These are phyloP conservation scores for Linyphia triangularis DNA, from an alignment of 2,888 invertebrate species.

Conservation along the genomic window DNA sequence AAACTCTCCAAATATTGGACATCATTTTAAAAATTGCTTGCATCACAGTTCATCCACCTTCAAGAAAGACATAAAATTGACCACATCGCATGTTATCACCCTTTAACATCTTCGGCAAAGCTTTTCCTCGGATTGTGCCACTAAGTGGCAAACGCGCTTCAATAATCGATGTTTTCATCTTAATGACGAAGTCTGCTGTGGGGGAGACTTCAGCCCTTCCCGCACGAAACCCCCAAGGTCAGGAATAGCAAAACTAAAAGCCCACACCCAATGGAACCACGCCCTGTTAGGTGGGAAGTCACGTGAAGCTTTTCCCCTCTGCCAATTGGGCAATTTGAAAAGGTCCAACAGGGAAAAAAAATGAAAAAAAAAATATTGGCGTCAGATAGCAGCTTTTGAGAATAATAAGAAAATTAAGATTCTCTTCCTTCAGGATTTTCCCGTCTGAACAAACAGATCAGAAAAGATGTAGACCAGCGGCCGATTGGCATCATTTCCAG, in stretches of 20 bases:
- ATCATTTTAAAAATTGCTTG: background rate
- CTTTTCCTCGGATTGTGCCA: background rate
- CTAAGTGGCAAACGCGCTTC: background rate
- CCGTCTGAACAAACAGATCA: background rate
- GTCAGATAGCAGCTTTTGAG: constrained; percentile 45
- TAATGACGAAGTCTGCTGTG: constrained; percentile 5
- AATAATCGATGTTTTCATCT: constrained; percentile 36
- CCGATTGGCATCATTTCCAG: too few relatives aligned
- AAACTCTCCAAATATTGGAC: too few relatives aligned
- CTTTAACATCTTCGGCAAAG: background rate
- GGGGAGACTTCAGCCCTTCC: constrained; percentile 18
- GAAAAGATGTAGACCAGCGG: too few relatives aligned
- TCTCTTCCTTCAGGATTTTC: background rate
- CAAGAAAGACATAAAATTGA: background rate
- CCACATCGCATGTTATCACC: background rate
- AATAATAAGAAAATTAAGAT: constrained; percentile 17
- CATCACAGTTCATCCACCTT: background rate
- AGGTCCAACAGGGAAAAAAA: background rate
- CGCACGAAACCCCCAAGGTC: constrained; percentile 57
- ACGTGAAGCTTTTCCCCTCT: constrained; percentile 17
- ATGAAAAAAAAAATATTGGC: constrained; percentile 37
- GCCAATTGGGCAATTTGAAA: constrained; percentile 41
- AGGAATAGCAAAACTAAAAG: constrained; percentile 33
- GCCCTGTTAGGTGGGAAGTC: constrained; percentile 48
- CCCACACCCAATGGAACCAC: constrained; percentile 66